Base-by-base conservation (phyloP, 2,888 invertebrate species). In the Ophion obscuratus region DNA sequence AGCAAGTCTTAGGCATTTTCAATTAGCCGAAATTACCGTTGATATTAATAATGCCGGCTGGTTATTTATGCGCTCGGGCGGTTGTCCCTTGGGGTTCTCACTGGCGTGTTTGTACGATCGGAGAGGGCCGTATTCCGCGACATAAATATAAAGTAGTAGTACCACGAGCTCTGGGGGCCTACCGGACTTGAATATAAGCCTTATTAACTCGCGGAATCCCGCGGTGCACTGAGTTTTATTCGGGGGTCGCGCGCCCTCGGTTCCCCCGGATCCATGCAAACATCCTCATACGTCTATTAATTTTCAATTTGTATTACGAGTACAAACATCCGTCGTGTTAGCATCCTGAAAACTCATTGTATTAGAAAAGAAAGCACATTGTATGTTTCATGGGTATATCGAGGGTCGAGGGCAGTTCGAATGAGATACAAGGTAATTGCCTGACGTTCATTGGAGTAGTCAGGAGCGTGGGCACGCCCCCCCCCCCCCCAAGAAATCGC, bases 21-120 rank as follows among this genome's bases (percentile, higher is more conserved):
- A 91, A 91, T 91, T 91, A 91, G 89, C 90, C 87, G 75, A 90
- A 91, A 91, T 91, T 90, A 91, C 90, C 88, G 84, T 62, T 83
- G 88, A 89, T 90, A 91, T 91, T 91, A 91, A 91, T 91, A 91
- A 90, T 90, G 88, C 88, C 67, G 83, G 88, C 84, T 89, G 89
- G 91, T 53, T 90, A 91, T 91, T 90, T 90, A 90, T 88, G 88
- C 83, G 89, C 86, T 70, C 83, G 84, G 85, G 74, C 80, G 82
- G 53, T 81, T 84, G 85, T 77, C 83, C 36, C 81, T 73, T 67
- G 68, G 77, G 84, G 73, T 59, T 79, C 74, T 79, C 44, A 11
- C 53, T 53, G 53, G 53, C 14, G 10, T n/a, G 87, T 88, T 59
- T 76, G 14, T 53, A 53, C 68, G 75, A 68, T 74, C 64, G 24